Evolutionary conservation across 2,797 vertebrate genomes (phyloP), one percentile per base, ranked within the genome.

Genomic region (Typhlichthys subterraneus): DNA sequence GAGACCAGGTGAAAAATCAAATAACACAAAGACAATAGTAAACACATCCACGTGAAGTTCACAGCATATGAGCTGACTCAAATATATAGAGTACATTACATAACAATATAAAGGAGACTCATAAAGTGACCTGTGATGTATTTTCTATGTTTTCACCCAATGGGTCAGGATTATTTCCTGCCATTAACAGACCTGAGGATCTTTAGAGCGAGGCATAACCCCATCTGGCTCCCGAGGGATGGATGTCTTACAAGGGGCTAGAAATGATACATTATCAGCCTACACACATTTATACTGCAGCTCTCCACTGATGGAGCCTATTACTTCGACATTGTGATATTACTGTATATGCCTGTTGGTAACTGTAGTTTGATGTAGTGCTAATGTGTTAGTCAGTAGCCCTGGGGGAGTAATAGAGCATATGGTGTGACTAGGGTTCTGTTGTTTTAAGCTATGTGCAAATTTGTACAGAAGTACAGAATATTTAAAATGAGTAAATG

Each of bases 201-300:
- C 48, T 17, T 12, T 54, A 61, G 62, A 67, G 12, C 38, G 47
- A 10, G 10, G 13, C 19, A 33, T n/a, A n/a, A 9, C 9, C 54
- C 48, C 42, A 2, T n/a, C 23, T 42, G 31, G 33, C 46, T 49
- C 59, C 52, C 13, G 19, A 50, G 31, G 45, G 59, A 56, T 56
- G 47, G 19, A 68, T 55, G 29, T 13, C 17, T 10, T 14, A 4
- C 23, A 23, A 2, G 38, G 53, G 58, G 15, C 10, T 14, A 45
- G 12, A 50, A 45, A 61, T 61, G 66, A 61, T 56, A 57, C 53
- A 68, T 68, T 38, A 56, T 61, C 33, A 55, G n/a, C 53, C 53
- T 38, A 11, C 11, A 31, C 23, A 3, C 23, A 23, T 23, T 3
- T 23, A 33, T 56, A 42, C 33, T 42, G 45, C 12, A 47, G 17